Base-by-base conservation (phyloP, 2,888 invertebrate genomes). In the Tipula confusa region DNA sequence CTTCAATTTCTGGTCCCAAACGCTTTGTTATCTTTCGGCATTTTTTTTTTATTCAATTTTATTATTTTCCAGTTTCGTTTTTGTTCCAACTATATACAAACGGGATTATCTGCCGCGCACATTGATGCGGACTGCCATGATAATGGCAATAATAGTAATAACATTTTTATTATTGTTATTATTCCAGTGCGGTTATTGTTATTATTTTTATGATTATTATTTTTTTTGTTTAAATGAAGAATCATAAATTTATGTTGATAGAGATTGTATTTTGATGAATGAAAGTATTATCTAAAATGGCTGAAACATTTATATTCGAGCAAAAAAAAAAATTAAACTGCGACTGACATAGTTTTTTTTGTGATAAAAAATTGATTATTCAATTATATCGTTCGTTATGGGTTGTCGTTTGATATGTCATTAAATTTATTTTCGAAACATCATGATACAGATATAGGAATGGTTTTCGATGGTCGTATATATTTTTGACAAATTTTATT, bases 31-130 rank as follows among this genome's bases (percentile, higher is more conserved):
- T 64, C 64, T 64, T 11, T 64, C 24, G 64, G 64, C n/a, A 24
- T 64, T 38, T 43, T 64, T 64, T 64, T 64, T 64, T 64, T 24
- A 64, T 64, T 64, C 64, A 64, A 64, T 64, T 64, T 64, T 64
- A 64, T 64, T 64, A 64, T 64, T 64, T 64, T 64, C 24, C 24
- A 24, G 24, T 64, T 64, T 64, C 11, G 64, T 64, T 64, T n/a
- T 24, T 24, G 64, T 24, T 18, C 11, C 64, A 64, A 64, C 64
- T 64, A n/a, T n/a, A n/a, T n/a, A n/a, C n/a, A n/a, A n/a, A n/a
- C n/a, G n/a, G n/a, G 64, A 64, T 64, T 64, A 64, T 64, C 9
- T 9, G 64, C 6, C n/a, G n/a, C 64, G 64, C 64, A 64, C 24
- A 24, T 64, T 64, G 24, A 24, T 64, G 64, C 13, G 64, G 24